These are phyloP conservation scores for Sphecodes monilicornis DNA, from an alignment of 2,888 invertebrate species.

Conservation along the genomic window DNA sequence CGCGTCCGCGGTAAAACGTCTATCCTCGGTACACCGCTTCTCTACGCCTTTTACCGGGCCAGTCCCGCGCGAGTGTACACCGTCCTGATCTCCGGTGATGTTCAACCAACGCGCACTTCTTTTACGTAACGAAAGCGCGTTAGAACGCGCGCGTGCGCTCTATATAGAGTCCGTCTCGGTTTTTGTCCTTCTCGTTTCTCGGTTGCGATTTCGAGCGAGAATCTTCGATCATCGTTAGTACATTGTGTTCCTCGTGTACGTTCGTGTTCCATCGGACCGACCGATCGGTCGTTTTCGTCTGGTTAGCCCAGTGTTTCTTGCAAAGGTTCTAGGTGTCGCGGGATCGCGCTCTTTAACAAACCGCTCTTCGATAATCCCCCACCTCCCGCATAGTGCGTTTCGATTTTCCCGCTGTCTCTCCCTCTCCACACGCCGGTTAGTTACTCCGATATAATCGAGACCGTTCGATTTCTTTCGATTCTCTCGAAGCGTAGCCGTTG, in stretches of 20 bases:
- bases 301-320: constrained; percentile 22
- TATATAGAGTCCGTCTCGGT: constrained; percentile 61
- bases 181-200: constrained; percentile 42
- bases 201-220: constrained; percentile 37
- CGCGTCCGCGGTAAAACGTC: constrained; percentile 31
- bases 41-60: constrained; percentile 42
- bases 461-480: constrained; percentile 34
- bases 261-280: constrained; percentile 60
- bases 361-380: neutral
- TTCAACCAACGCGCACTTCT: constrained; percentile 75
- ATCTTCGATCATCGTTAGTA: constrained; percentile 69
- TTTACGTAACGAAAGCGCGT: constrained; percentile 77
- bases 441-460: constrained; percentile 16
- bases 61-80: constrained; percentile 34
- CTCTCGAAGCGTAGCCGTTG: constrained; percentile 26
- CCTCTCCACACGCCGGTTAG: neutral
- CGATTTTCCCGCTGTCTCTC: constrained; percentile 54
- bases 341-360: neutral
- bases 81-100: constrained; percentile 52
- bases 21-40: neutral
- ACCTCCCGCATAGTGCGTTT: neutral
- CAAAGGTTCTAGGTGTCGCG: neutral
- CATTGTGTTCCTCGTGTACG: constrained; percentile 57
- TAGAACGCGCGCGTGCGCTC: constrained; percentile 68
- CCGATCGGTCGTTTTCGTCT: constrained; percentile 58